Base-by-base conservation (phyloP, 2,113 vertebrate genomes). In the Ammospiza caudacuta region DNA sequence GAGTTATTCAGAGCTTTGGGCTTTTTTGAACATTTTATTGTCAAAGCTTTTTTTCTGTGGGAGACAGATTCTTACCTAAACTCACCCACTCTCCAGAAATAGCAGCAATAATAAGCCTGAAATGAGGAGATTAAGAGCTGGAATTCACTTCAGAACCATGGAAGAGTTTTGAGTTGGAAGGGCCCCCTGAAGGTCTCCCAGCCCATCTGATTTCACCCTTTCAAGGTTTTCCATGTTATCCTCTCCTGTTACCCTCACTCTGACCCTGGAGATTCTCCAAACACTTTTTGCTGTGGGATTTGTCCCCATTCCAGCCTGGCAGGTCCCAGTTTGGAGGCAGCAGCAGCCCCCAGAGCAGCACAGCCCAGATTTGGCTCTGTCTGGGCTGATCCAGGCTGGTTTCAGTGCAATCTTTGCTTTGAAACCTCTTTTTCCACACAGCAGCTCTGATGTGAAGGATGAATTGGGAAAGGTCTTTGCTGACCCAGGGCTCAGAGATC, bases 1-100 rank as follows among this genome's bases (percentile, higher is more conserved):
- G 24, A 85, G 75, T 67, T 94, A 39, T 69, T 91, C 85, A 57
- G 85, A 77, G 59, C 87, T 94, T 1, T 21, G 39, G 29, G 66
- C 41, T 83, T 73, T 63, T 86, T 66, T 59, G 41, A 90, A 63
- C 4, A 7, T 83, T 52, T 31, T 12, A 57, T 68, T 91, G 85
- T 89, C 87, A 92, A 64, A 78, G 61, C 79, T 89, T 92, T 91
- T 90, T 47, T 83, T 64, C 67, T 83, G 25, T 67, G 63, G 80
- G 84, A 92, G 81, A 69, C 33, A 86, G 46, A 29, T 93, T 72
- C 79, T 74, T 78, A 74, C 68, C 92, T 95, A 70, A 94, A 57
- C 87, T 92, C 93, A 70, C 82, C 55, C 44, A 37, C 83, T 69
- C 28, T 5, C 16, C 85, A 86, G 82, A 91, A 94, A 73, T 79